Percentiles rank a stretch among this genome's conserved stretches.
These are phyloP conservation scores for Elephantulus edwardii DNA, from an alignment of 2,113 vertebrate genomes.

Conservation along the genomic window DNA sequence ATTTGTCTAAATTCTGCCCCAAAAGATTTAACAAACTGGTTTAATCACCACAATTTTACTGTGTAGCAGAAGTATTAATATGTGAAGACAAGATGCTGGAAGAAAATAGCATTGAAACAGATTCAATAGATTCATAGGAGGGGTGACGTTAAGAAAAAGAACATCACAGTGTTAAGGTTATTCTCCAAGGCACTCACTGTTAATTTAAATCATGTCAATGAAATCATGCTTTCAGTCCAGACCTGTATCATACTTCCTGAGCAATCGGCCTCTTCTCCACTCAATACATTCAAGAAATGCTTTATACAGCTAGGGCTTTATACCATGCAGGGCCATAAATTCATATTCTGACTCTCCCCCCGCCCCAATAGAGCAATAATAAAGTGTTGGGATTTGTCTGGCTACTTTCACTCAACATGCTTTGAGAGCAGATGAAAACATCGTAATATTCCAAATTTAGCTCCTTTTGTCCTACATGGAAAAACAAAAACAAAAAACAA, in stretches of 20 bases:
- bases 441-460: slow-evolving; percentile 69
- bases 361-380: slow-evolving; percentile 32
- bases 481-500: slow-evolving; percentile 67
- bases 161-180: not conserved
- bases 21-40: slow-evolving; percentile 7
- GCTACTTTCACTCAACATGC: slow-evolving; percentile 53
- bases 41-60: not conserved
- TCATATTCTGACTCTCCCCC: slow-evolving; percentile 18
- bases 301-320: not conserved
- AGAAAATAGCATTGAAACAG: slow-evolving; percentile 15
- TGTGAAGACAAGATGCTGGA: not conserved
- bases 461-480: slow-evolving; percentile 68
- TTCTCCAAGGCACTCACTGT: not conserved
- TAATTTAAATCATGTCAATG: not conserved
- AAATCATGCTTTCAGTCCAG: not conserved
- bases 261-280: not conserved
- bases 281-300: not conserved
- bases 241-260: not conserved
- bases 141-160: slow-evolving; percentile 18
- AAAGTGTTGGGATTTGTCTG: slow-evolving; percentile 66
- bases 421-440: slow-evolving; percentile 70
- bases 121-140: slow-evolving; percentile 34
- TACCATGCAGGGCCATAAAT: not conserved
- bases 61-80: not conserved
- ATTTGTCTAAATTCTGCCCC: slow-evolving; percentile 22